Evolutionary conservation across 2,888 invertebrate species (phyloP).

Genomic region (Aricia artaxerxes): DNA sequence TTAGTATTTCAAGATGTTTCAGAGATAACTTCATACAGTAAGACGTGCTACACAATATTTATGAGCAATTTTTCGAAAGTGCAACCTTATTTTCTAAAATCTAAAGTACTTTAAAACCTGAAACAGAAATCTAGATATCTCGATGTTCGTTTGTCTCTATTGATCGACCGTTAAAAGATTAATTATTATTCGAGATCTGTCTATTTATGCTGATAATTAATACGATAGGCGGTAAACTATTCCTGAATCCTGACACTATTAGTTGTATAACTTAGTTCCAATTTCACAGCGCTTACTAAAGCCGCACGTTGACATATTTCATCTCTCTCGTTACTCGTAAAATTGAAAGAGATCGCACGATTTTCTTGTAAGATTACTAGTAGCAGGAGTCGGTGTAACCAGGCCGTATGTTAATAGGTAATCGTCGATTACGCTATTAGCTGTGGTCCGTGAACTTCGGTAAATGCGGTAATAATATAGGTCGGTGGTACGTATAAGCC

Average conservation of each 20-base stretch:
- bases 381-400: background rate
- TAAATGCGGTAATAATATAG: constrained; percentile 40
- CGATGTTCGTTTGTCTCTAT: background rate
- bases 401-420: background rate
- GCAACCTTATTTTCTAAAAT: constrained; percentile 37
- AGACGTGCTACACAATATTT: constrained; percentile 44
- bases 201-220: background rate
- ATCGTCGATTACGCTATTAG: constrained; percentile 18
- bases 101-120: background rate
- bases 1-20: constrained; percentile 64
- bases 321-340: background rate
- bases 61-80: constrained; percentile 42
- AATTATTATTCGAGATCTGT: background rate
- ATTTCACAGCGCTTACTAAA: background rate
- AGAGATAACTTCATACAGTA: constrained; percentile 55
- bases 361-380: background rate
- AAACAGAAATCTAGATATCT: background rate
- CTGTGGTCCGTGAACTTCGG: constrained; percentile 32
- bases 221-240: background rate
- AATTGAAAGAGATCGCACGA: background rate
- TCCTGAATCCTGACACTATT: background rate
- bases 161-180: background rate
- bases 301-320: background rate
- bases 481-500: constrained; percentile 35
- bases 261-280: background rate